Conservation (phyloP, 2,797 vertebrate species). For the Eleutherodactylus coqui region DNA sequence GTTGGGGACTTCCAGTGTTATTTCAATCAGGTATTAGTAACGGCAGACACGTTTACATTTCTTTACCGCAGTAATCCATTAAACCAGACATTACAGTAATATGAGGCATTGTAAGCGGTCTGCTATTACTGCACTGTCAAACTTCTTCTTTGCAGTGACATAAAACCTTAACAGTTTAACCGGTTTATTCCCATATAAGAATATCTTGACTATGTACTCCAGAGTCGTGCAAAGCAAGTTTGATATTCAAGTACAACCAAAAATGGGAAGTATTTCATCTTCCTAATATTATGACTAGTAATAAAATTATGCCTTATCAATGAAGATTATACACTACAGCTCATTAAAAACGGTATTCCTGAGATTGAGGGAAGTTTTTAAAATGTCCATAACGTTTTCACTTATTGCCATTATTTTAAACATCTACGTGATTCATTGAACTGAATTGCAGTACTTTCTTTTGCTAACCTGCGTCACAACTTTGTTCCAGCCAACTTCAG, state of each 20-base stretch:
- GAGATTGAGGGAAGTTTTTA: too few species aligned
- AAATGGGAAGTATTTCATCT: neutral
- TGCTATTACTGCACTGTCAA: neutral
- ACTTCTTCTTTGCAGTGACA: neutral
- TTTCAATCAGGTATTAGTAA: slow-evolving; percentile 12
- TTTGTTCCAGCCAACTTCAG: too few species aligned
- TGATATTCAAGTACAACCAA: neutral
- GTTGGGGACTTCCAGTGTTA: slow-evolving; percentile 30
- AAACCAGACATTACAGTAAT: neutral
- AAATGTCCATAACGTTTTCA: too few species aligned
- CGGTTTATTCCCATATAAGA: neutral
- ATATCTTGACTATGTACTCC: neutral
- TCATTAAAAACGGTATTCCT: too few species aligned
- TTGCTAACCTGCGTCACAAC: too few species aligned
- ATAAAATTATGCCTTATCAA: neutral
- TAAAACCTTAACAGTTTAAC: neutral
- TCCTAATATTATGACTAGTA: neutral
- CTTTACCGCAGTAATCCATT: neutral
- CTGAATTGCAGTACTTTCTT: too few species aligned
- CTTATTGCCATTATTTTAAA: too few species aligned
- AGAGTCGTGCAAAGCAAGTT: neutral
- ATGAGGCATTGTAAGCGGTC: neutral
- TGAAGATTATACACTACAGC: neutral
- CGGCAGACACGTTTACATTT: slow-evolving; percentile 22
- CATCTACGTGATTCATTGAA: too few species aligned